Base-by-base conservation (phyloP, 2,888 invertebrate genomes). In the Seladonia tumulorum region DNA sequence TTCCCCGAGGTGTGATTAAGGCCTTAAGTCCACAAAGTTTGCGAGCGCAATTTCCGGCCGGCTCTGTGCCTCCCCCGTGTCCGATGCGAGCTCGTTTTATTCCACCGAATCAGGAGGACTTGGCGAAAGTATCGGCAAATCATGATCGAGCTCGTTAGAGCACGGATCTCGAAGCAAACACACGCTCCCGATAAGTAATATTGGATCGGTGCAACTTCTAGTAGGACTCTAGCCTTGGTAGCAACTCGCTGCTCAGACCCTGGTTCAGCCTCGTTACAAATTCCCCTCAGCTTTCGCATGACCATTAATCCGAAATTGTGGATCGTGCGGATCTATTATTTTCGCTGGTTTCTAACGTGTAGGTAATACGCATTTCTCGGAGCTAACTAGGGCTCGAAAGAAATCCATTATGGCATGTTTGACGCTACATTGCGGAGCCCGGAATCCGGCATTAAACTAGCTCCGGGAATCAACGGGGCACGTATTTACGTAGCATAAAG, bases 1-100 rank as follows among this genome's bases (percentile, higher is more conserved):
- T 72, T 78, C 53, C 45, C 53, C 22, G 7, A 79, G 45, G 72
- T 49, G 53, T 22, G 79, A 79, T 66, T 72, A 73, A 29, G 35
- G 57, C 35, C 29, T 72, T 42, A 35, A 16, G 29, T 18, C 35
- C 25, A 35, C 22, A 49, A 78, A 78, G 25, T 78, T 78, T 16
- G 47, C 49, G 42, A 53, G 71, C 49, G 49, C n/a, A 72, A 79
- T 53, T 66, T 73, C 72, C 49, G 45, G 49, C 68, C 68, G 22
- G 12, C n/a, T 39, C 42, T 39, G 39, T n/a, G 22, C 22, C 39
- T n/a, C 39, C 68, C 39, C 22, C 35, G 29, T 63, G 60, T 68
- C 39, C 68, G 35, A 35, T 35, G 35, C 22, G 25, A 29, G 35
- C 68, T 35, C 68, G 39, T 68, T 68, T 68, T 68, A 68, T 68